Base-by-base conservation (phyloP, 2,797 vertebrate species). In the Protonibea diacanthus region DNA sequence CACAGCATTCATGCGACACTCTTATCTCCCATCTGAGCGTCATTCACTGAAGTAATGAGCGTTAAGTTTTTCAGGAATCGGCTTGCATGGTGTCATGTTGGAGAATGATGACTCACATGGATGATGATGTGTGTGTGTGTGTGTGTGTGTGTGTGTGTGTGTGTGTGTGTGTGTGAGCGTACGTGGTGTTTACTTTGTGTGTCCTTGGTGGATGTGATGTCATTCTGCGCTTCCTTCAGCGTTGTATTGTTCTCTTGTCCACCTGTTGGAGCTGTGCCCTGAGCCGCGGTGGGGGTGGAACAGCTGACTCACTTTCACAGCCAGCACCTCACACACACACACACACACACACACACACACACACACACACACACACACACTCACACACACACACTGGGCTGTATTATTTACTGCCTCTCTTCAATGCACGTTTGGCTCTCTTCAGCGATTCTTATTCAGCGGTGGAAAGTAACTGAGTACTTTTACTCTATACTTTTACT, bases 181-280 rank as follows among this genome's bases (percentile, higher is more conserved):
- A n/a, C 3, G 21, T 38, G 44, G 53, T 47, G 66, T 72, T 57
- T 23, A 59, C 27, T 64, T 47, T 71, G 74, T 84, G 0, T 72
- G 73, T 81, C 45, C 71, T 4, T 0, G 59, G 69, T 44, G 56
- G 75, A 75, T 23, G 42, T 88, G 87, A 89, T 79, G 76, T 86
- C 76, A 82, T 71, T 27, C 68, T 65, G 52, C 18, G 62, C 68
- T 82, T 74, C 78, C 73, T 44, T 18, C 52, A 64, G 74, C 29
- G 71, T 25, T 65, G 61, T 40, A 80, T 89, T 91, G 86, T 92
- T 85, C 67, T 58, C 52, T 12, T 9, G 61, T 88, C 81, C 90
- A 93, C 92, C 91, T 93, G 91, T 76, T 91, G 86, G 81, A 84
- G 11, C 61, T 9, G 70, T 27, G 75, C 84, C 78, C 59, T 21